Evolutionary conservation across 2,797 vertebrate species (phyloP), one percentile per base, ranked within the genome.

Genomic region (Aeoliscus strigatus): DNA sequence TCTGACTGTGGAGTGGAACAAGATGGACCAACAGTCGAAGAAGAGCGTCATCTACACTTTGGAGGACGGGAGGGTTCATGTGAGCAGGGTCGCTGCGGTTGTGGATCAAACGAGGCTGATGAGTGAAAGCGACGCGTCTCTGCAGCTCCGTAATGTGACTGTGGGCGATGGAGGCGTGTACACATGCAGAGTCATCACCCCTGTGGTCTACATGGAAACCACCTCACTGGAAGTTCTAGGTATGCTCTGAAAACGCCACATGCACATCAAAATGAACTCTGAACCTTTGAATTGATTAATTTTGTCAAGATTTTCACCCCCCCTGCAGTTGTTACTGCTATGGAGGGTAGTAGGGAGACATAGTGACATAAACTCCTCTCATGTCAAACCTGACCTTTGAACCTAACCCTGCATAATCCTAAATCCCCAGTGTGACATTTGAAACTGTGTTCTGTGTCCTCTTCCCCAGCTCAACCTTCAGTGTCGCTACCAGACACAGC

Each of bases 131-230:
- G 60, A 81, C 4, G 83, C 77, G 0, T 82, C 83, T 0, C 59
- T 87, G 35, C 64, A 25, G 32, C 54, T 85, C 6, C 14, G 1
- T 2, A 73, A 78, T 14, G 55, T 82, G 28, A 70, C 65, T 1
- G 31, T 85, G 28, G 43, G 27, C 3, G 76, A 84, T 17, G 78
- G 77, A 15, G 84, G 83, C 2, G 7, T 54, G 7, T 87, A 85
- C 64, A 77, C 52, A 23, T 87, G 86, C 53, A 67, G 67, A 2
- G 45, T 86, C 37, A 60, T 82, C 14, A 66, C 65, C 2, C 81
- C 77, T 4, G 48, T 73, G 6, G 52, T 73, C 31, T 42, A 77
- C 57, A 64, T 54, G 2, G 38, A 63, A 6, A 66, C 39, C 17
- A 40, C 72, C 1, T 28, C 27, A 2, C 67, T 87, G 29, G 59